These are phyloP conservation scores for Eleutherodactylus coqui DNA, from an alignment of 2,797 vertebrate genomes.

Conservation along the genomic window DNA sequence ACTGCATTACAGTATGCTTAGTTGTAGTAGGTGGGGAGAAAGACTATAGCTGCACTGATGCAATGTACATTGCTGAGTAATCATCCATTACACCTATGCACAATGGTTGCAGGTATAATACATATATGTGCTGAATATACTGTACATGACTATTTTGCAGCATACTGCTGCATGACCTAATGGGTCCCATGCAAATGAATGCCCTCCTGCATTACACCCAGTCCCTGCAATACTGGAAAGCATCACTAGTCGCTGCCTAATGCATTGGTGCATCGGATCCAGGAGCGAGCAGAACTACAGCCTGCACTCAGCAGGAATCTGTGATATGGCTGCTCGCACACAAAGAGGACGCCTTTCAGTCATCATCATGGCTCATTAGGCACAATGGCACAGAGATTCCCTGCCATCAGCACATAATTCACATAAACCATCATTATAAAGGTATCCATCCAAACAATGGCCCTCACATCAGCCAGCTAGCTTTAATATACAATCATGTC, in stretches of 20 bases:
- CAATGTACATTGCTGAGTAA: conserved; percentile 6
- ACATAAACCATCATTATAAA: not conserved
- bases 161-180: not conserved
- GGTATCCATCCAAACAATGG: conserved; percentile 16
- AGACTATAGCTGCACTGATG: conserved; percentile 3
- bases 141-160: no score
- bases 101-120: no score
- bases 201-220: not conserved
- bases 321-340: conserved; percentile 12
- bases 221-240: not conserved
- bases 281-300: not conserved
- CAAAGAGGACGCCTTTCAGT: conserved; percentile 16
- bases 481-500: conserved; percentile 7
- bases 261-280: not conserved
- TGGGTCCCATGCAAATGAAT: not conserved
- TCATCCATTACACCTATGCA: not conserved
- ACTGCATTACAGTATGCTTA: not conserved
- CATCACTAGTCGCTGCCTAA: not conserved
- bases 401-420: not conserved
- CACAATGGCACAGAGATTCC: conserved; percentile 21
- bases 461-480: not conserved
- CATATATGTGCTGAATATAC: no score
- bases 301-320: not conserved
- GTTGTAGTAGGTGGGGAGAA: not conserved
- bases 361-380: conserved; percentile 10